Evolutionary conservation across 2,797 vertebrate genomes (phyloP), one percentile per base, ranked within the genome.

Genomic region (Prionace glauca): DNA sequence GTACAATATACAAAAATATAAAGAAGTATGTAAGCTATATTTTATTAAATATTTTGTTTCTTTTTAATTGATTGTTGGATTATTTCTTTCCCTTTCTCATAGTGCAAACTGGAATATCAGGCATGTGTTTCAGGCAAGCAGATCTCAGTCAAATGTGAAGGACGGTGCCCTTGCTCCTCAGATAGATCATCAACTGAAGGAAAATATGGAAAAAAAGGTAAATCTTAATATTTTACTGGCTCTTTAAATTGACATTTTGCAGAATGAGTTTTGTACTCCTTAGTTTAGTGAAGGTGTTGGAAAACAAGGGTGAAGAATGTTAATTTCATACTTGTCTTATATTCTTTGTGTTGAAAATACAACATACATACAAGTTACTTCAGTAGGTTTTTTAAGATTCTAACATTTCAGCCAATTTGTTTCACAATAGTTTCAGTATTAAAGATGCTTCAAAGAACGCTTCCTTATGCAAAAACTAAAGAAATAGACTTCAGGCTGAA

Each of bases 91-190:
- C 29, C 97, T 60, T 97, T 96, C 56, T 96, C 96, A 95, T 97
- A 99, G 99, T 99, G 99, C 97, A 99, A 99, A 97, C 97, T 99
- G 96, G 99, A 99, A 95, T 99, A 99, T 97, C 99, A 99, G 97
- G 98, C 98, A 1, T 99, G 99, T 97, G 98, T 98, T 97, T 98
- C 98, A 96, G 98, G 98, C 96, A 99, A 99, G 97, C 98, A 98
- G 96, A 98, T 99, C 93, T 98, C 98, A 72, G 97, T 98, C 96
- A 98, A 98, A 97, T 99, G 99, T 95, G 96, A 98, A 96, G 98
- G 98, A 97, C 98, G 96, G 96, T 99, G 99, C 96, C 99, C 99
- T 32, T 99, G 99, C 96, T 97, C 97, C 95, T 96, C 97, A 96
- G 97, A 97, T 95, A 97, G 97, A 96, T 97, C 98, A 86, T 96